These are phyloP conservation scores for Zaprionus obscuricornis DNA, from an alignment of 2,888 invertebrate genomes.

Conservation along the genomic window DNA sequence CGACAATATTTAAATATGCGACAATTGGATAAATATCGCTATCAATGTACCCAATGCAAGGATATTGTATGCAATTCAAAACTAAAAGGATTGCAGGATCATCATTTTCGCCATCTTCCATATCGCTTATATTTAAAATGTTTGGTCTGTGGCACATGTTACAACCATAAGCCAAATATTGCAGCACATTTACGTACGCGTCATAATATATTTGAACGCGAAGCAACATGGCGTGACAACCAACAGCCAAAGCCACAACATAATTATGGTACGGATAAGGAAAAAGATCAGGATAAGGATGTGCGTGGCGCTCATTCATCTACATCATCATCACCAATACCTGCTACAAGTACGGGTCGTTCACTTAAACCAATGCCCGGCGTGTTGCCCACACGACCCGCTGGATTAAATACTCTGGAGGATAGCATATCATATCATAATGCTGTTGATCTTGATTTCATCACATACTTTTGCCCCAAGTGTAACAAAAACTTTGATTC, in stretches of 20 bases:
- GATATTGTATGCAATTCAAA: slow-evolving; percentile 77
- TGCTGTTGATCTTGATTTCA: slow-evolving; percentile 79
- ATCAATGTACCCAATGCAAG: slow-evolving; percentile 74
- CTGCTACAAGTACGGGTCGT: slow-evolving; percentile 36
- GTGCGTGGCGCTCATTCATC: slow-evolving; percentile 1
- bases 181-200: slow-evolving; percentile 74
- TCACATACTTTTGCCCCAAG: slow-evolving; percentile 77
- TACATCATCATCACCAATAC: slow-evolving; percentile 35
- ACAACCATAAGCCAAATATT: slow-evolving; percentile 80
- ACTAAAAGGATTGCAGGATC: slow-evolving; percentile 79
- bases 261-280: slow-evolving; percentile 16
- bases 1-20: slow-evolving; percentile 74
- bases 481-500: slow-evolving; percentile 78
- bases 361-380: slow-evolving; percentile 46
- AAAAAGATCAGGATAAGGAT: slow-evolving; percentile 18
- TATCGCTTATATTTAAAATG: slow-evolving; percentile 78
- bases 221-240: slow-evolving; percentile 41
- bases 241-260: slow-evolving; percentile 40
- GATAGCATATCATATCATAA: slow-evolving; percentile 79
- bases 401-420: slow-evolving; percentile 76
- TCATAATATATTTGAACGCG: slow-evolving; percentile 72
- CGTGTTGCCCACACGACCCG: slow-evolving; percentile 54
- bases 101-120: slow-evolving; percentile 78
- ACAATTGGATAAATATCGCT: slow-evolving; percentile 77
- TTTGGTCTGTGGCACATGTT: slow-evolving; percentile 77